Conservation (phyloP, 2,888 invertebrate genomes). For the Caradrina clavipalpis region DNA sequence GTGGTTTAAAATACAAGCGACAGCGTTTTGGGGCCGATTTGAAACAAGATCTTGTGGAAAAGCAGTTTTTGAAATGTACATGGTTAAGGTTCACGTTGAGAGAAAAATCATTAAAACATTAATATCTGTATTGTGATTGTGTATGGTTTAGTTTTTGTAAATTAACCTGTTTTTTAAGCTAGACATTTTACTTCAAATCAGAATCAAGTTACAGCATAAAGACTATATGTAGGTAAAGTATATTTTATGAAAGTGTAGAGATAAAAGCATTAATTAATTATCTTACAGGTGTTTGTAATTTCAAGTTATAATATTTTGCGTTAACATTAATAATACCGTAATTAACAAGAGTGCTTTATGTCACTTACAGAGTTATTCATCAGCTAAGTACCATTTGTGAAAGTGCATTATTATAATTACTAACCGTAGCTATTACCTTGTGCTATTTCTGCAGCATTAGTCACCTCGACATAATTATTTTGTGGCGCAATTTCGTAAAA, state of each 20-base stretch:
- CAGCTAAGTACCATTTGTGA: background rate
- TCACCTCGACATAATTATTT: background rate
- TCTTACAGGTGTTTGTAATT: background rate
- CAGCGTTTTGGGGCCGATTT: background rate
- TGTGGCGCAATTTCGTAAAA: background rate
- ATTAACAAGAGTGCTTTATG: conserved; percentile 3
- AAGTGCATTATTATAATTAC: conserved; percentile 29
- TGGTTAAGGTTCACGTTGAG: too few species aligned
- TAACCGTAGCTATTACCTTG: conserved; percentile 1
- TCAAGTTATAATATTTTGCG: background rate
- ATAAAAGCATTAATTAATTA: background rate
- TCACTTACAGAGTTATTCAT: conserved; percentile 5
- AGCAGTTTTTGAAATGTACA: too few species aligned
- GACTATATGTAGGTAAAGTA: too few species aligned
- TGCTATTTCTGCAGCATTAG: too few species aligned
- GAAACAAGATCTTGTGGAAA: too few species aligned
- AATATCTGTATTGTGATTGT: too few species aligned
- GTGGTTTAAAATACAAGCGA: background rate
- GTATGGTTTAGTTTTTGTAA: too few species aligned
- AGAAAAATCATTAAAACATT: too few species aligned
- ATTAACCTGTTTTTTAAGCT: too few species aligned
- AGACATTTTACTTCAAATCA: too few species aligned
- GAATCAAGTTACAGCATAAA: too few species aligned
- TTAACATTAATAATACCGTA: too few species aligned
- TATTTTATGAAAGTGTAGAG: background rate